phyloP scores from a whole-genome alignment of 2,113 vertebrate species.

The Phylloscopus trochiloides region DNA sequence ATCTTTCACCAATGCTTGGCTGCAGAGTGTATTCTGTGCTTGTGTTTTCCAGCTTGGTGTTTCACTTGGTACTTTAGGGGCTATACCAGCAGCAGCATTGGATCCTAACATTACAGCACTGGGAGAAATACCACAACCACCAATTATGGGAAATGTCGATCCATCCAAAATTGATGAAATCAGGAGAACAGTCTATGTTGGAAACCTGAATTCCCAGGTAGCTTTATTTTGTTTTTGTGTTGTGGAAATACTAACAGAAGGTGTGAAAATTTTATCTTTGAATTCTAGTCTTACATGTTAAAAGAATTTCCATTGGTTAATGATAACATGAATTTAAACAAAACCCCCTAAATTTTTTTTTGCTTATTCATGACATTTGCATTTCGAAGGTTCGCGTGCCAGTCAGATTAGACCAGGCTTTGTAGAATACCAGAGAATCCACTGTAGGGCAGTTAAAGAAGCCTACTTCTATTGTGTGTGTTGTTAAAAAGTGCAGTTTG shows the following conservation, averaged over 20 bases:
- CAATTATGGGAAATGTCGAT: slow-evolving; percentile 93
- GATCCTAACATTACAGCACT: slow-evolving; percentile 78
- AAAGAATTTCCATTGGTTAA: neutral
- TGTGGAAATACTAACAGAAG: neutral
- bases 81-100: slow-evolving; percentile 77
- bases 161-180: slow-evolving; percentile 97
- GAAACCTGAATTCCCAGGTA: slow-evolving; percentile 97
- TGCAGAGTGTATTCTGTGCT: neutral
- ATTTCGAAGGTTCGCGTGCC: neutral
- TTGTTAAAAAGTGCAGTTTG: neutral
- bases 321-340: neutral
- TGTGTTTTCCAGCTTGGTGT: slow-evolving; percentile 78
- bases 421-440: neutral
- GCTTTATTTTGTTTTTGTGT: neutral
- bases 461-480: neutral
- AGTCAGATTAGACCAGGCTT: neutral
- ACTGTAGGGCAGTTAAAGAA: neutral
- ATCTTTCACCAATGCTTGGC: neutral
- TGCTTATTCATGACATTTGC: neutral
- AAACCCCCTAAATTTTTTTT: neutral
- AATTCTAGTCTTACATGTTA: neutral
- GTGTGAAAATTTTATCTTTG: neutral
- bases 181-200: slow-evolving; percentile 92
- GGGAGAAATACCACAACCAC: slow-evolving; percentile 81
- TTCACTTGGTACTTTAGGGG: slow-evolving; percentile 83